phyloP scores from a whole-genome alignment of 2,888 invertebrate genomes.

The Caenorhabditis doughertyi region DNA sequence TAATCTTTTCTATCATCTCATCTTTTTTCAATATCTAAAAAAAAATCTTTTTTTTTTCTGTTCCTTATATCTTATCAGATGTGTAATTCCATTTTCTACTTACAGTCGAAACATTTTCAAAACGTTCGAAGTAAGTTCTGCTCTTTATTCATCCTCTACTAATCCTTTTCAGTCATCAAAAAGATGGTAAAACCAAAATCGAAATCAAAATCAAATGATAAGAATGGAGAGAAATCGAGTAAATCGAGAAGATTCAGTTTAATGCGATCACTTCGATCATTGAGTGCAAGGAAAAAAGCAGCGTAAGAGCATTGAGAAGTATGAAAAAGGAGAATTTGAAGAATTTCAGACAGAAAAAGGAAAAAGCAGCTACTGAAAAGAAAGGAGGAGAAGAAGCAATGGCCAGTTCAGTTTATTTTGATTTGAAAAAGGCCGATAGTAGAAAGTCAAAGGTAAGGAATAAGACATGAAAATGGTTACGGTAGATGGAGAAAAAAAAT shows the following conservation, averaged over 20 bases:
- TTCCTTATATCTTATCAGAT: too few species aligned
- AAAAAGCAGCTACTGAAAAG: neutral
- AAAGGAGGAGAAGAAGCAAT: neutral
- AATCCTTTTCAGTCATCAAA: too few species aligned
- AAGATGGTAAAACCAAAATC: slow-evolving; percentile 13
- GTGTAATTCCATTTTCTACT: too few species aligned
- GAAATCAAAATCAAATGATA: slow-evolving; percentile 7
- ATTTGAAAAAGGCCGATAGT: neutral
- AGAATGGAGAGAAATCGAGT: slow-evolving; percentile 8
- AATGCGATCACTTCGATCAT: slow-evolving; percentile 7
- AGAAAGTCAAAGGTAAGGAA: neutral
- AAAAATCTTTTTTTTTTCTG: too few species aligned
- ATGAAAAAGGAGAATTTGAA: neutral
- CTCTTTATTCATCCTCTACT: too few species aligned
- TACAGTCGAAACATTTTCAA: too few species aligned
- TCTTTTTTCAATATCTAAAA: too few species aligned
- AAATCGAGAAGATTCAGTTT: slow-evolving; percentile 14
- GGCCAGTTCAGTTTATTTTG: slow-evolving; percentile 11
- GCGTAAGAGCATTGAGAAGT: neutral
- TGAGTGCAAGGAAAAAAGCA: slow-evolving; percentile 2
- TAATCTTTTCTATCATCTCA: too few species aligned
- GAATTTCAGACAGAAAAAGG: slow-evolving; percentile 1
- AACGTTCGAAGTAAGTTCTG: too few species aligned
- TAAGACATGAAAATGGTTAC: too few species aligned
- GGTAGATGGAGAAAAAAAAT: too few species aligned